These are phyloP conservation scores for Drosophila repleta DNA, from an alignment of 1,140 invertebrate genomes.

Conservation along the genomic window DNA sequence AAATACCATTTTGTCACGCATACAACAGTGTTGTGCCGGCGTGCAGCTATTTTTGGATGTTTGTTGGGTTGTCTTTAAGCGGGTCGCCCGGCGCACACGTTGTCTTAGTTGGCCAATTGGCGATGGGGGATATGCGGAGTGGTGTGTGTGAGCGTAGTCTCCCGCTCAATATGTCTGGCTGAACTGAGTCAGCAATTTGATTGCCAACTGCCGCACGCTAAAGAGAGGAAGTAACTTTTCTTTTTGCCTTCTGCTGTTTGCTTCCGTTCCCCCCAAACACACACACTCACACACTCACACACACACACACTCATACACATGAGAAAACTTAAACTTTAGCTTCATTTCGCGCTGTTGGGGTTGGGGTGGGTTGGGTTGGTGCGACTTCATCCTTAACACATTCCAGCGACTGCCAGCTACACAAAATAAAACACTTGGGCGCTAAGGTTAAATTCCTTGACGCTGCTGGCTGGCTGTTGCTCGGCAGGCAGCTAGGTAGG, in stretches of 20 bases:
- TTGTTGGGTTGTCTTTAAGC: constrained; percentile 62
- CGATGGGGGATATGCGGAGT: constrained; percentile 12
- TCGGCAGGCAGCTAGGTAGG: background rate
- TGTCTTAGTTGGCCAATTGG: constrained; percentile 75
- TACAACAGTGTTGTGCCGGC: constrained; percentile 44
- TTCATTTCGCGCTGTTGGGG: constrained; percentile 68
- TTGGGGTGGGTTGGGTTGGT: background rate
- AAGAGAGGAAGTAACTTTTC: constrained; percentile 70
- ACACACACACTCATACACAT: constrained; percentile 3
- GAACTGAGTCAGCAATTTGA: constrained; percentile 80
- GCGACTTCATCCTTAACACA: constrained; percentile 64
- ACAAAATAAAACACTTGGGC: constrained; percentile 79
- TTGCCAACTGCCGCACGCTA: constrained; percentile 52
- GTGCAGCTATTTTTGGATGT: constrained; percentile 32
- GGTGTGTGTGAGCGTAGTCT: too few relatives aligned
- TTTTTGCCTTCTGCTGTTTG: constrained; percentile 66
- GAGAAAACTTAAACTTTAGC: constrained; percentile 70
- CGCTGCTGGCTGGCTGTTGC: background rate
- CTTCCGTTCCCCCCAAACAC: constrained; percentile 52
- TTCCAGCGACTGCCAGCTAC: constrained; percentile 67
- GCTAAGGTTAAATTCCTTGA: constrained; percentile 75
- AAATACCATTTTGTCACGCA: constrained; percentile 82
- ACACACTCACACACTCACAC: background rate
- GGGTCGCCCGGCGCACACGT: constrained; percentile 54
- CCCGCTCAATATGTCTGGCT: constrained; percentile 76